Base-by-base conservation (phyloP, 2,888 invertebrate species). In the Sinhomidia bicolor region DNA sequence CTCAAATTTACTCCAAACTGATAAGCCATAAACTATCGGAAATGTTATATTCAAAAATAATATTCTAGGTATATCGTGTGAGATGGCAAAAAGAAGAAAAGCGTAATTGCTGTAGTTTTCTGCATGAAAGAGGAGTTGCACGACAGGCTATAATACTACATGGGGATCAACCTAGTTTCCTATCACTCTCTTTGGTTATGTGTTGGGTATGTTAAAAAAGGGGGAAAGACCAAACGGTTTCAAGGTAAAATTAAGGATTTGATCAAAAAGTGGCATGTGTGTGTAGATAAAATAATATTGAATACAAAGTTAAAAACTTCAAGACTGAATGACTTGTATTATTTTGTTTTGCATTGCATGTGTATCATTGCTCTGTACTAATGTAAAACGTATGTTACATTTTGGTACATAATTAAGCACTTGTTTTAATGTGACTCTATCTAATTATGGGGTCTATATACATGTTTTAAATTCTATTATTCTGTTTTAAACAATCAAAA, bases 391-490 rank as follows among this genome's bases (percentile, higher is more conserved):
- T 29, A 23, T 29, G 80, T 23, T 71, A 32, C 51, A 65, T 26
- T 26, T 82, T 32, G 41, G 17, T 57, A 14, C 14, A 29, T 60
- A 83, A 83, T 83, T 83, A 83, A 41, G 60, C 41, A 29, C 57
- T 83, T 7, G 36, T 7, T n/a, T n/a, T n/a, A 36, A 36, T 74
- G 83, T 83, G 65, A 23, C 10, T 60, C 71, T 29, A 41, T n/a
- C 29, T 83, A 83, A 83, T 83, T 83, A 83, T 83, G 36, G 83
- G 74, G 83, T 74, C 41, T 57, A 44, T 12, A 44, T 44, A n/a
- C 44, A 7, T 47, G 14, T 47, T 47, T 47, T n/a, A 44, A 44
- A 44, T n/a, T n/a, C n/a, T n/a, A n/a, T n/a, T n/a, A n/a, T n/a
- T n/a, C n/a, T n/a, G n/a, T n/a, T n/a, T n/a, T n/a, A n/a, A n/a